phyloP scores from a whole-genome alignment of 2,113 vertebrate genomes.

The Passer montanus region DNA sequence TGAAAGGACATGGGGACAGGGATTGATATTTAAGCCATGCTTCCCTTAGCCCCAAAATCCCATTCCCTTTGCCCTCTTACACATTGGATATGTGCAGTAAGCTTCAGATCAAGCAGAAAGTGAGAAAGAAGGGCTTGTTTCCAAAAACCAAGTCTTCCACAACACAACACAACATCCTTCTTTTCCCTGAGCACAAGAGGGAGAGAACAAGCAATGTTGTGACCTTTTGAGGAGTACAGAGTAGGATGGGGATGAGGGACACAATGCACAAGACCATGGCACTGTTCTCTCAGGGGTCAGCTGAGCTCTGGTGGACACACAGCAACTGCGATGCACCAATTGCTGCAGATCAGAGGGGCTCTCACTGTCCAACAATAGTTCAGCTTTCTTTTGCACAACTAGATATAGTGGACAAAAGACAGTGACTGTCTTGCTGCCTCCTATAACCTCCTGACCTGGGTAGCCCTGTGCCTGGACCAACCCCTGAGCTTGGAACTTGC shows the following conservation, averaged over 20 bases:
- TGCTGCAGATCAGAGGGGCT: background rate
- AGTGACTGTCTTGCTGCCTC: background rate
- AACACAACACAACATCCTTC: background rate
- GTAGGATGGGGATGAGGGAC: background rate
- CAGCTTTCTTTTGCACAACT: background rate
- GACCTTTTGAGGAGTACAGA: background rate
- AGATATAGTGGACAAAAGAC: background rate
- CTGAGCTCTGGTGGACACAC: background rate
- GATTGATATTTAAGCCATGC: background rate
- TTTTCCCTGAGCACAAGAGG: background rate
- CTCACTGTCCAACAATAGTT: background rate
- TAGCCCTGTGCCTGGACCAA: background rate
- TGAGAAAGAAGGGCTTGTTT: background rate
- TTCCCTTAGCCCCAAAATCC: background rate
- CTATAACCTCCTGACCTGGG: background rate
- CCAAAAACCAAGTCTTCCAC: background rate
- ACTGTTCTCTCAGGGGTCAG: background rate
- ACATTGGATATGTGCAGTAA: background rate
- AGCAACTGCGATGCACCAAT: fast-evolving
- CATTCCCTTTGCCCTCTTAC: background rate
- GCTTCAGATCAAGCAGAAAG: background rate
- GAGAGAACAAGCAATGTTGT: background rate
- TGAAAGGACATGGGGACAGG: background rate
- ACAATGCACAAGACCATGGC: background rate
- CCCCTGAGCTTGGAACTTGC: background rate